These are phyloP conservation scores for Andricus curvator DNA, from an alignment of 2,888 invertebrate genomes.

Conservation along the genomic window DNA sequence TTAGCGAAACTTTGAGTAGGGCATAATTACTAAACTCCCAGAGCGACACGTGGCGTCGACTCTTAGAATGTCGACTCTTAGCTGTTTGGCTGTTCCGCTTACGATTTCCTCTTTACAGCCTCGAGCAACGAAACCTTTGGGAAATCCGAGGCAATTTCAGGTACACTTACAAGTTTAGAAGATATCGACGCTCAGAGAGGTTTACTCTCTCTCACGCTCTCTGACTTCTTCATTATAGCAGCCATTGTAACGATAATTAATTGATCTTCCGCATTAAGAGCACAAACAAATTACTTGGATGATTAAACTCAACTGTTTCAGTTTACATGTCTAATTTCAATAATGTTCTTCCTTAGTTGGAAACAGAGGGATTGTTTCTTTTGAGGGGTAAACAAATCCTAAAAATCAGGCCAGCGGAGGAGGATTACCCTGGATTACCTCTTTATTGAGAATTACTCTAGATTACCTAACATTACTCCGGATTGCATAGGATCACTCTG, in stretches of 20 bases:
- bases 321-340: neutral
- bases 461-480: no score
- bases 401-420: no score
- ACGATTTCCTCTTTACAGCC: conserved; percentile 57
- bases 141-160: conserved; percentile 21
- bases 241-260: conserved; percentile 21
- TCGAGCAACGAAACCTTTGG: conserved; percentile 36
- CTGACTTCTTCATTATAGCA: conserved; percentile 10
- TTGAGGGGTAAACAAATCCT: rapidly evolving
- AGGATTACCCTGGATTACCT: no score
- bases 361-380: neutral
- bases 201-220: neutral
- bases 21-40: conserved; percentile 64
- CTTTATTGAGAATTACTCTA: no score
- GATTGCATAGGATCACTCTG: no score
- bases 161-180: conserved; percentile 24
- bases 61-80: neutral
- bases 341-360: neutral
- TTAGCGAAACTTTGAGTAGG: conserved; percentile 58
- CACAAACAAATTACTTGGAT: neutral
- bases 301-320: neutral
- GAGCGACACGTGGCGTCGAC: conserved; percentile 52
- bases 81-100: conserved; percentile 51
- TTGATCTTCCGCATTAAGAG: neutral
- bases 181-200: conserved; percentile 19